Conservation (phyloP, 2,888 invertebrate species). For the Belgica antarctica region DNA sequence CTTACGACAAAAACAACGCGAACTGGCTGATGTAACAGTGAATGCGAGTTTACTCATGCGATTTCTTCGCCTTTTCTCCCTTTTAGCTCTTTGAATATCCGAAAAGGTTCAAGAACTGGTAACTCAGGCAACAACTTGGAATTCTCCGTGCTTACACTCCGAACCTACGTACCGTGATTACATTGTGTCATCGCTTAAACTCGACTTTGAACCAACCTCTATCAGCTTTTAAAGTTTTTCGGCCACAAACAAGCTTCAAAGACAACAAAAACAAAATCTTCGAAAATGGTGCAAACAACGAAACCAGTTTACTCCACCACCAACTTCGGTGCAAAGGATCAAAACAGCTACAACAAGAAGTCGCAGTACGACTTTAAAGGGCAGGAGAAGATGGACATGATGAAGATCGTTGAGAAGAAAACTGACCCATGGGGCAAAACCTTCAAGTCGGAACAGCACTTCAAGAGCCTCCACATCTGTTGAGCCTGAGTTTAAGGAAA, state of each 20-base stretch:
- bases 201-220: background rate
- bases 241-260: conserved; percentile 20
- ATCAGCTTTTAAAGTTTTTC: background rate
- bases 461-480: conserved; percentile 40
- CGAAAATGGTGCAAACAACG: conserved; percentile 37
- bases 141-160: conserved; percentile 53
- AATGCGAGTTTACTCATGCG: conserved; percentile 1
- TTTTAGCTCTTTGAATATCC: conserved; percentile 36
- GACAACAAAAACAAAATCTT: too few relatives aligned
- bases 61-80: background rate
- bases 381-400: conserved; percentile 15
- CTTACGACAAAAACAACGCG: conserved; percentile 10
- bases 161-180: conserved; percentile 55
- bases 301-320: conserved; percentile 28
- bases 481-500: background rate
- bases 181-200: too few relatives aligned
- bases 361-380: conserved; percentile 26
- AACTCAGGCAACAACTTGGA: conserved; percentile 54
- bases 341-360: conserved; percentile 23
- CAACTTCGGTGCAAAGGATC: background rate
- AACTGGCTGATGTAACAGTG: conserved; percentile 39
- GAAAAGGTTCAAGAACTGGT: conserved; percentile 54
- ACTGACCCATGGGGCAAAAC: conserved; percentile 30
- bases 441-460: conserved; percentile 37
- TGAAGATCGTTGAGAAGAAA: conserved; percentile 13